A percentile compares a stretch with the other conserved stretches of the same genome.
These are phyloP conservation scores for Caenorhabditis uteleia DNA, from an alignment of 2,888 invertebrate genomes.

Conservation along the genomic window DNA sequence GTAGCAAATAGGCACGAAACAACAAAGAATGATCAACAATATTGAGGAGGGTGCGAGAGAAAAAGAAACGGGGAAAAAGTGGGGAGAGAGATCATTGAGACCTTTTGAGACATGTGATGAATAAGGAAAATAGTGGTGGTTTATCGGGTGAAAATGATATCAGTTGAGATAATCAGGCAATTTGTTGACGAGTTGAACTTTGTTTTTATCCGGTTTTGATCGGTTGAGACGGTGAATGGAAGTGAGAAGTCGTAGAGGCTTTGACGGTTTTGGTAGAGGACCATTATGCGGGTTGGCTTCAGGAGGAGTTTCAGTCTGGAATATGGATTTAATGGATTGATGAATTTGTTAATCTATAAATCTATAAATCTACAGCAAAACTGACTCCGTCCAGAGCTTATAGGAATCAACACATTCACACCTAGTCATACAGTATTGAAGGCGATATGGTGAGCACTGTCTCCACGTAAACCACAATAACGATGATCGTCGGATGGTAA, in stretches of 20 bases:
- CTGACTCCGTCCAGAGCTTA: no score
- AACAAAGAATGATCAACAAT: conserved; percentile 9
- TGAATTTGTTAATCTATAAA: no score
- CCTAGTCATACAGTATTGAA: no score
- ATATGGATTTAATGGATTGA: no score
- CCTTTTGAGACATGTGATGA: neutral
- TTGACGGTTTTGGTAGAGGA: conserved; percentile 33
- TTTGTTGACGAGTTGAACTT: conserved; percentile 32
- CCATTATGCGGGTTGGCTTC: conserved; percentile 24
- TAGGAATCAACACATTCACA: no score
- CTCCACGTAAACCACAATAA: no score
- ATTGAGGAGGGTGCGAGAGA: conserved; percentile 1
- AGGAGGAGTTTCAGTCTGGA: no score
- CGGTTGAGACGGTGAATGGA: conserved; percentile 32
- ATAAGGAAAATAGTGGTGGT: neutral
- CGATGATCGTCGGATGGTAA: no score
- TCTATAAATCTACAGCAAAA: no score
- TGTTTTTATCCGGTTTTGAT: conserved; percentile 21
- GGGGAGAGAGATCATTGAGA: neutral
- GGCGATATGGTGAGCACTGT: no score
- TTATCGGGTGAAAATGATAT: conserved; percentile 8
- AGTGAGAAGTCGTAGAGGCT: conserved; percentile 39
- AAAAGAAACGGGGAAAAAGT: neutral
- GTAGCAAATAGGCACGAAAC: neutral
- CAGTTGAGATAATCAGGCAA: conserved; percentile 22